Conservation (phyloP, 2,113 vertebrate genomes). For the Garra rufa region DNA sequence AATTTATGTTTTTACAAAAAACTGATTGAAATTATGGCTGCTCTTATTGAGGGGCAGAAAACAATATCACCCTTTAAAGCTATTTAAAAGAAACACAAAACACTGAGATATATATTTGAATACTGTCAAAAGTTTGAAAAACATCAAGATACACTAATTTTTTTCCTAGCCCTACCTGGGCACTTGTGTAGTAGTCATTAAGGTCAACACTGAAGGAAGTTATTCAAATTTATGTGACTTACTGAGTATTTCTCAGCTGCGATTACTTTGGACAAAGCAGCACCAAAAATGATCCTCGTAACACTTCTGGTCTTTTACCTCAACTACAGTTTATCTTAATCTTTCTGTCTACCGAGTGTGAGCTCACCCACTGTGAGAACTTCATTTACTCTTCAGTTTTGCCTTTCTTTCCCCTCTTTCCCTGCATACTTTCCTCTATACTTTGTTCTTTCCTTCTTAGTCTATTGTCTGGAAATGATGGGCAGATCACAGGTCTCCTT, state of each 20-base stretch:
- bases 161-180: not conserved
- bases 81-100: not conserved
- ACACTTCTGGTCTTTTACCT: constrained; percentile 25
- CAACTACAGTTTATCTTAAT: constrained; percentile 57
- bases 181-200: not conserved
- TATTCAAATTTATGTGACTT: not conserved
- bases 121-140: not conserved
- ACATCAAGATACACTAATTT: not conserved
- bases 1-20: not conserved
- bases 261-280: not conserved
- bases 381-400: constrained; percentile 30
- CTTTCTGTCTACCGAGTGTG: constrained; percentile 53
- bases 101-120: not conserved
- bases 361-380: not conserved
- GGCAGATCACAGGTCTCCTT: constrained; percentile 67
- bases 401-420: constrained; percentile 48
- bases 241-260: not conserved
- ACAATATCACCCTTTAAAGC: not conserved
- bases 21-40: not conserved
- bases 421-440: constrained; percentile 33
- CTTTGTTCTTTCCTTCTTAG: constrained; percentile 24
- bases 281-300: not conserved
- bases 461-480: constrained; percentile 63
- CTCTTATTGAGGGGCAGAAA: not conserved
- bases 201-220: not conserved